A percentile compares a stretch with the other conserved stretches of the same genome.
Conservation (phyloP, 2,888 invertebrate genomes). For the Chymomyza caudatula region DNA sequence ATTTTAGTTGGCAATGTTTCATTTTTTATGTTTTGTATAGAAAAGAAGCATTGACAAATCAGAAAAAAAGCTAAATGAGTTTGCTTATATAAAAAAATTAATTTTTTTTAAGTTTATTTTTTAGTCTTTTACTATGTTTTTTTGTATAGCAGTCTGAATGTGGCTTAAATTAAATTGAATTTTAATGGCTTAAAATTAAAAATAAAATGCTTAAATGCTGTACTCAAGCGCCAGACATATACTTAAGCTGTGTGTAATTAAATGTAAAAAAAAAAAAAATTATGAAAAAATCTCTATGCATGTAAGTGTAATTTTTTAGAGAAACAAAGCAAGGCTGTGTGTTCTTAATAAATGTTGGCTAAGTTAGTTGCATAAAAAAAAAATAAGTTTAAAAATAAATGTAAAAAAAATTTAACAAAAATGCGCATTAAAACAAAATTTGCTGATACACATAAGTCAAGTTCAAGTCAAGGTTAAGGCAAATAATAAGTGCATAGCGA, state of each 20-base stretch:
- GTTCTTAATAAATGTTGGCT: constrained; percentile 64
- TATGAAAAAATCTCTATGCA: constrained; percentile 24
- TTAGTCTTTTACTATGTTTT: constrained; percentile 42
- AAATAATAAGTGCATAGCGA: constrained; percentile 47
- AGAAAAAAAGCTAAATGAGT: constrained; percentile 28
- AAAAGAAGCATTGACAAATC: constrained; percentile 68
- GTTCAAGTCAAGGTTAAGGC: background rate
- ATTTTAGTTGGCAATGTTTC: constrained; percentile 12
- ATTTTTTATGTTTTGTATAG: background rate
- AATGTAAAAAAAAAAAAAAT: constrained; percentile 40
- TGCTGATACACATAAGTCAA: constrained; percentile 47
- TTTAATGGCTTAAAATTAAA: constrained; percentile 18
- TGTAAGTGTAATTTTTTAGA: constrained; percentile 73
- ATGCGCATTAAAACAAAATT: constrained; percentile 21
- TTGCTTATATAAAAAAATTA: no score
- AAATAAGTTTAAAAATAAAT: constrained; percentile 23
- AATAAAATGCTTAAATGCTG: constrained; percentile 10
- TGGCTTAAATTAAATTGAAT: constrained; percentile 58
- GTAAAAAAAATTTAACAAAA: constrained; percentile 23
- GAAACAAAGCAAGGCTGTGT: constrained; percentile 77
- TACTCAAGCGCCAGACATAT: no score
- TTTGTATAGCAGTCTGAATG: constrained; percentile 61
- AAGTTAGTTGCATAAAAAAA: constrained; percentile 27
- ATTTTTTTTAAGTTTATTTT: background rate
- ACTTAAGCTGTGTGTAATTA: constrained; percentile 40